A percentile compares a stretch with the other conserved stretches of the same genome.
phyloP scores from a whole-genome alignment of 2,113 vertebrate genomes.

The Pterophyllum scalare region DNA sequence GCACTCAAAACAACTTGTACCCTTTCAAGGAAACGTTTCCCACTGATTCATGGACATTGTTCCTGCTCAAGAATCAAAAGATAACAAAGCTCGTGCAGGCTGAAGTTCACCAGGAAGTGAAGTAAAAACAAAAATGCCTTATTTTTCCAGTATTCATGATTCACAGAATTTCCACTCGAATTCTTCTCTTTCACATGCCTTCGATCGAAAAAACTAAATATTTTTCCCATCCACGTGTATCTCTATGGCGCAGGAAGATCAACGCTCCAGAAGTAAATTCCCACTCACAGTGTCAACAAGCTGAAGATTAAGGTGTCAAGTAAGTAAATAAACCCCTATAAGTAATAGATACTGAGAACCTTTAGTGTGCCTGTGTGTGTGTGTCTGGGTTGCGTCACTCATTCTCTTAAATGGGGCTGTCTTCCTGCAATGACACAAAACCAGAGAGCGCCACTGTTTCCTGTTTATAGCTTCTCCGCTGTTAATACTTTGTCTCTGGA shows the following conservation, averaged over 20 bases:
- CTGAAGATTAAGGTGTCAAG: conserved; percentile 52
- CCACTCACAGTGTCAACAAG: conserved; percentile 46
- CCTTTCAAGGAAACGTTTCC: neutral
- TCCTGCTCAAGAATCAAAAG: conserved; percentile 8
- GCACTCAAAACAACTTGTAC: neutral
- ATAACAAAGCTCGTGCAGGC: conserved; percentile 16
- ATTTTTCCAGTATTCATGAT: neutral
- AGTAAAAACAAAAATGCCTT: neutral
- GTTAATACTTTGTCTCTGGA: conserved; percentile 60
- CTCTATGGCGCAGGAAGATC: neutral
- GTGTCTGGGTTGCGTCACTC: conserved; percentile 72
- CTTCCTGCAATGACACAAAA: conserved; percentile 50
- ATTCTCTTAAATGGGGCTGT: conserved; percentile 28
- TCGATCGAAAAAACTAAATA: neutral
- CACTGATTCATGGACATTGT: conserved; percentile 49
- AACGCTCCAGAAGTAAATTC: conserved; percentile 22
- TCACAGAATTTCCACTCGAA: conserved; percentile 7
- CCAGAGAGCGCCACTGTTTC: conserved; percentile 48
- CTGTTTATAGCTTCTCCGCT: conserved; percentile 65
- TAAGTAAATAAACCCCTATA: conserved; percentile 60
- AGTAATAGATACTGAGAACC: conserved; percentile 39
- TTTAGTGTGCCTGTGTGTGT: conserved; percentile 33
- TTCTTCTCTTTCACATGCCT: neutral
- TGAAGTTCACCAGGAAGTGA: conserved; percentile 24
- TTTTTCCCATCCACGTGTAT: conserved; percentile 10